phyloP scores from a whole-genome alignment of 1,140 invertebrate genomes.

The Hyles euphorbiae region DNA sequence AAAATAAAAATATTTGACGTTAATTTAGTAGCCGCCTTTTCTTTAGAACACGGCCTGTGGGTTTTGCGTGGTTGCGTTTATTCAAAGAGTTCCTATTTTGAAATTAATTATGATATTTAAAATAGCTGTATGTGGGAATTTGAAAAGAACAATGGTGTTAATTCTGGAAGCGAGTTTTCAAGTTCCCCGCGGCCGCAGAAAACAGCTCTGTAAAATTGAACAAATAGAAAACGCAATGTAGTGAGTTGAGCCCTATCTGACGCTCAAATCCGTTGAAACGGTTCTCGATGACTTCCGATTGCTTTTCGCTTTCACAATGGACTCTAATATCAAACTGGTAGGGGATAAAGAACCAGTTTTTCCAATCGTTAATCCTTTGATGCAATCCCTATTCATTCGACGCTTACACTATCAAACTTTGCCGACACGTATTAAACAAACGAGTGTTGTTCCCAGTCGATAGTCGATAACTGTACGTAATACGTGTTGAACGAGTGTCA shows the following conservation, averaged over 20 bases:
- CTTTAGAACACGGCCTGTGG: neutral
- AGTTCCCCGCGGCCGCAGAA: neutral
- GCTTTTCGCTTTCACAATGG: slow-evolving; percentile 34
- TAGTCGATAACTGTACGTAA: no score
- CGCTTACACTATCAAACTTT: no score
- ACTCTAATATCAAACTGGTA: slow-evolving; percentile 19
- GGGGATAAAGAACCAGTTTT: slow-evolving; percentile 8
- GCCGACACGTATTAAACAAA: no score
- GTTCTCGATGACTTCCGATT: slow-evolving; percentile 40
- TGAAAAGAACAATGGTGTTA: no score
- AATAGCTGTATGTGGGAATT: no score
- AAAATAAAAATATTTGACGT: neutral
- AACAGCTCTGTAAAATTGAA: slow-evolving; percentile 2
- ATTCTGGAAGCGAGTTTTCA: no score
- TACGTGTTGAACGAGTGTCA: slow-evolving; percentile 5
- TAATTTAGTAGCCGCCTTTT: neutral
- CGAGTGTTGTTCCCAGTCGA: no score
- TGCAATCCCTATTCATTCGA: neutral
- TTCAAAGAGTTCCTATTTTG: no score
- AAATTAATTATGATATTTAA: no score
- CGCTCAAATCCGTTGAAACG: slow-evolving; percentile 25
- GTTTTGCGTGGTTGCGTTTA: no score
- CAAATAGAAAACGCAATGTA: slow-evolving; percentile 10
- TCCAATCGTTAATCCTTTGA: slow-evolving; percentile 5
- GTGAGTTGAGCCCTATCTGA: slow-evolving; percentile 4